Evolutionary conservation across 2,113 vertebrate species (phyloP), one percentile per base, ranked within the genome.

Genomic region (Fregetta grallaria): DNA sequence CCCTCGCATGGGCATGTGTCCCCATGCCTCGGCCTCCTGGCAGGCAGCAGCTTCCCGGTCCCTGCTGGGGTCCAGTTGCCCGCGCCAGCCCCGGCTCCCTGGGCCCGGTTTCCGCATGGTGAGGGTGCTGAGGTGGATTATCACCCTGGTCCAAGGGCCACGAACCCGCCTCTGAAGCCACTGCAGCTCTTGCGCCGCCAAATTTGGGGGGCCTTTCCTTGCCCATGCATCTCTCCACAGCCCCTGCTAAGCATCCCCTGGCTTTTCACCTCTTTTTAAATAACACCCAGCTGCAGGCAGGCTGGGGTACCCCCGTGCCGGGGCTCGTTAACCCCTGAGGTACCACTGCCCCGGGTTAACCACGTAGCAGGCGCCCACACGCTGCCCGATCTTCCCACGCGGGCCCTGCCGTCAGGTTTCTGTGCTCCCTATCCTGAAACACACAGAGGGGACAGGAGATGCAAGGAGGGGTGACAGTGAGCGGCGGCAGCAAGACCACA

Each of bases 41-140:
- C 56, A 34, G 73, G 27, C 38, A 13, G 59, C 2, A 1, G 32
- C 77, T 52, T 22, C 42, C 49, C 1, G 0, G 22, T 19, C 40
- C 34, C 74, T 34, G 47, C 56, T 19, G 22, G 55, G 38, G 11
- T 26, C 32, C 1, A 5, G 23, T 11, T 49, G 15, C n/a, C 13
- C 50, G 23, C 2, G 1, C 34, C 40, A 32, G 63, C 25, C 34
- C 10, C 0, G 3, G 40, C 47, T 32, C 25, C 56, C 27, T 0
- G 1, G 27, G 30, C 20, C 30, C 0, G 4, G 19, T 55, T 40
- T 53, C 0, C 1, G 45, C 1, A 1, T 3, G 7, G 27, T 6
- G 40, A 30, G 19, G 34, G 55, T 25, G 4, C 53, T 1, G 8
- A 38, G 53, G 29, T 38, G 38, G 27, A 17, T 22, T 25, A 10